These are phyloP conservation scores for Holacanthella duospinosa DNA, from an alignment of 2,888 invertebrate genomes.

Conservation along the genomic window DNA sequence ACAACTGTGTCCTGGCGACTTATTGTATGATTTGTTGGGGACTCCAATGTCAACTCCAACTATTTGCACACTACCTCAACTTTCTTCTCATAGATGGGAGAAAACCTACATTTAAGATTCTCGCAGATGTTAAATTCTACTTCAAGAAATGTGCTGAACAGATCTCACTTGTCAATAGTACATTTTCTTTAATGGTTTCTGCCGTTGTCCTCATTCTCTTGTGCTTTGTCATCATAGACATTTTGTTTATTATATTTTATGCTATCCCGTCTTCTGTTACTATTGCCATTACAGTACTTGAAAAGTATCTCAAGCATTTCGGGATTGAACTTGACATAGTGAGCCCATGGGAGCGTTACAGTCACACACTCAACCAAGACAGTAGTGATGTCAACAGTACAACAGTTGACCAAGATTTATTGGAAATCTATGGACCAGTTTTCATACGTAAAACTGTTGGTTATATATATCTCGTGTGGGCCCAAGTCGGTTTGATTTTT, in stretches of 20 bases:
- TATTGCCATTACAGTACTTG: not conserved
- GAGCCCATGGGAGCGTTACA: not conserved
- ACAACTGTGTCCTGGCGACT: not conserved
- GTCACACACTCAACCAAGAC: not conserved
- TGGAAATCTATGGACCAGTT: not conserved
- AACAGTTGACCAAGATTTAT: not conserved
- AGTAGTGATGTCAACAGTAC: not conserved
- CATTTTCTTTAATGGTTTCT: not conserved
- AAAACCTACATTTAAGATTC: not conserved
- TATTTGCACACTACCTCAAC: not conserved
- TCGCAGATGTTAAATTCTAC: not conserved
- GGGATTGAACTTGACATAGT: not conserved
- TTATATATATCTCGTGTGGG: not conserved
- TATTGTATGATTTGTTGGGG: not conserved
- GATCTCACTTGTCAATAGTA: not conserved
- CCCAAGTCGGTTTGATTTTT: not conserved
- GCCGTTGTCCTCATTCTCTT: not conserved
- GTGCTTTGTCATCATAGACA: not conserved
- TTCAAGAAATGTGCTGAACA: not conserved
- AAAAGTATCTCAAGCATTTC: slow-evolving; percentile 2
- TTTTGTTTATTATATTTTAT: not conserved
- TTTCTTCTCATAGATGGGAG: not conserved
- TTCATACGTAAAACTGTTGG: not conserved
- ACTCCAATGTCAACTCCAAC: not conserved
- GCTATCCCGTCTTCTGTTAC: not conserved